Percentiles rank a stretch among this genome's conserved stretches.
These are phyloP conservation scores for Azorinus chamasolen DNA, from an alignment of 2,888 invertebrate genomes.

Conservation along the genomic window DNA sequence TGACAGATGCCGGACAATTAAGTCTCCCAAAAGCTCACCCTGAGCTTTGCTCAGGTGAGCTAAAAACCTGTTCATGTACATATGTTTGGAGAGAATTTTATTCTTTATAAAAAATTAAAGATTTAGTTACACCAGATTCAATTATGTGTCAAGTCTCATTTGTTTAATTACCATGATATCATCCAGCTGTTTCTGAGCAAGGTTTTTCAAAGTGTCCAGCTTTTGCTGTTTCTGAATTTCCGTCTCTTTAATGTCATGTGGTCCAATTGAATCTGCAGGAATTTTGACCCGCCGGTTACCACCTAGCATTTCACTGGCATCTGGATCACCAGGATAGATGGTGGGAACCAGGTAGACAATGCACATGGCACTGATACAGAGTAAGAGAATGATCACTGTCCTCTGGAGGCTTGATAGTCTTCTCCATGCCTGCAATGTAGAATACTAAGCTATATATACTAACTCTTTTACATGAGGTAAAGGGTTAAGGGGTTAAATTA, in stretches of 20 bases:
- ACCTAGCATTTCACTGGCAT: background rate
- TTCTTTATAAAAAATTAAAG: too few relatives aligned
- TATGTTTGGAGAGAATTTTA: too few relatives aligned
- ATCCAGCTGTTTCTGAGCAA: slow-evolving; percentile 62
- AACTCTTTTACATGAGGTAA: too few relatives aligned
- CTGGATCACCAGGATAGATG: slow-evolving; percentile 49
- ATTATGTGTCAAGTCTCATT: too few relatives aligned
- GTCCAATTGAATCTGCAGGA: slow-evolving; percentile 40
- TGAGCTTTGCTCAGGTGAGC: too few relatives aligned
- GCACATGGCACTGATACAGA: slow-evolving; percentile 74
- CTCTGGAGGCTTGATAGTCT: slow-evolving; percentile 84
- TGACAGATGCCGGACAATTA: too few relatives aligned
- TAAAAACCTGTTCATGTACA: too few relatives aligned
- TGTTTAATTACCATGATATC: slow-evolving; percentile 65
- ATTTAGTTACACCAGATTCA: too few relatives aligned
- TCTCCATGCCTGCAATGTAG: slow-evolving; percentile 81
- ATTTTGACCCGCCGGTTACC: slow-evolving; percentile 24
- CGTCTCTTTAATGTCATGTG: slow-evolving; percentile 36
- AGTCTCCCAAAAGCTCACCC: too few relatives aligned
- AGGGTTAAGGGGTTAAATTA: too few relatives aligned
- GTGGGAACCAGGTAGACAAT: slow-evolving; percentile 77
- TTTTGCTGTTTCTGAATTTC: slow-evolving; percentile 58
- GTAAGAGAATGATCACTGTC: slow-evolving; percentile 75
- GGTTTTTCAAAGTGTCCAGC: slow-evolving; percentile 59
- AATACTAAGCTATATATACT: too few relatives aligned